Base-by-base conservation (phyloP, 2,797 vertebrate genomes). In the Enteromius radiatus region DNA sequence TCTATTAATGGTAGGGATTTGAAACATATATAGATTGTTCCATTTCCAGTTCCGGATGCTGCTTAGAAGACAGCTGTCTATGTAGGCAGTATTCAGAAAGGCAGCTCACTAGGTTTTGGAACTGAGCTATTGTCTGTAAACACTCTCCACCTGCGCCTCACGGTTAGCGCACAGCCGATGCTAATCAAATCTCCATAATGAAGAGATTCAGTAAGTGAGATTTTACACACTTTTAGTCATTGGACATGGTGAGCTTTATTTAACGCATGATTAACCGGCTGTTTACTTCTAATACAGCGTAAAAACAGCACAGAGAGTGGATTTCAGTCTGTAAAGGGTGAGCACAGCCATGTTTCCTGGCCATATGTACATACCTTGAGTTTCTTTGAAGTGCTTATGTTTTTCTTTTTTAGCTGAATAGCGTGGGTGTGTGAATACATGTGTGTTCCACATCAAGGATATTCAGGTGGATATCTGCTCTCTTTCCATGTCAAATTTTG, bases 141-240 rank as follows among this genome's bases (percentile, higher is more conserved):
- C 59, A 84, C 31, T 45, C 49, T 80, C 59, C 83, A 86, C 85
- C 85, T 86, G 85, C 74, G 69, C 54, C 65, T 81, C 76, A 56
- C 45, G 70, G 76, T 54, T 79, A 86, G 73, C 5, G 26, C 76
- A 67, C 73, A 84, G 73, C 59, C 76, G 56, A 76, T 70, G 71
- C 70, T 85, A 84, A 87, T 87, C 80, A 83, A 81, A 84, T 87
- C 76, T 83, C 83, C 77, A 80, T 83, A 80, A 87, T 83, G 47
- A 85, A 83, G 71, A 77, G 83, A 87, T 83, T 61, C 69, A 65
- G 78, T 87, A 67, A 83, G 80, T 70, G 54, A 83, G 41, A 85
- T 87, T 76, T 83, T 78, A 77, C 76, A 87, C 76, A 82, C 76
- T 65, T 73, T 80, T n/a, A 81, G 70, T 49, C 70, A 52, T 64